phyloP scores from a whole-genome alignment of 1,140 invertebrate species.

The Colletes gigas region DNA sequence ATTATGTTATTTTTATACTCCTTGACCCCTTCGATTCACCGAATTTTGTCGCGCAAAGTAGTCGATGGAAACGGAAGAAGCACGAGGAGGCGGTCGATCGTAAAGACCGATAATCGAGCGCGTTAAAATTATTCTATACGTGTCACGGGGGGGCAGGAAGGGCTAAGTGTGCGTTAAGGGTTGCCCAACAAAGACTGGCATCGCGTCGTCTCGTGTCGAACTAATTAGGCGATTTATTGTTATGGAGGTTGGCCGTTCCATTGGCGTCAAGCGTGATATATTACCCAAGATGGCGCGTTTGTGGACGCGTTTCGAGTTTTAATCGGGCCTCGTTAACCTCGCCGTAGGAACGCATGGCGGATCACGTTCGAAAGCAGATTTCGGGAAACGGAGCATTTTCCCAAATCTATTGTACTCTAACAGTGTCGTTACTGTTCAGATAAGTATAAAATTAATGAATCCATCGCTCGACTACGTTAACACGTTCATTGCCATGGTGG shows the following conservation, averaged over 20 bases:
- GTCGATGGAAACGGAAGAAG: not conserved
- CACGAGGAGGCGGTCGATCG: not conserved
- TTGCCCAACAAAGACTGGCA: conserved; percentile 50
- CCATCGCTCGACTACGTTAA: too few relatives aligned
- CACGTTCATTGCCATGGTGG: too few relatives aligned
- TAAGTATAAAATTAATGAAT: not conserved
- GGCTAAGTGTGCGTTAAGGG: conserved; percentile 35
- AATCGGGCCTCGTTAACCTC: conserved; percentile 19
- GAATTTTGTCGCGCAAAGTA: too few relatives aligned
- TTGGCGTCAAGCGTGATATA: conserved; percentile 68
- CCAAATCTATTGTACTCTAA: too few relatives aligned
- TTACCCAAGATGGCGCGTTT: not conserved
- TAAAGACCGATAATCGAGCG: conserved; percentile 6
- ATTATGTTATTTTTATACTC: too few relatives aligned
- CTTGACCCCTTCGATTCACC: too few relatives aligned
- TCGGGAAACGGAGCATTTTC: too few relatives aligned
- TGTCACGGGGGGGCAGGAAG: conserved; percentile 12
- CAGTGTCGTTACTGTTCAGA: too few relatives aligned
- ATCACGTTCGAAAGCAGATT: not conserved
- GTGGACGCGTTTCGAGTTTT: not conserved
- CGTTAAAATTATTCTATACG: conserved; percentile 2
- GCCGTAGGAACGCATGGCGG: not conserved
- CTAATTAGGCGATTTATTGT: conserved; percentile 74
- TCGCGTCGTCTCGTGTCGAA: conserved; percentile 50
- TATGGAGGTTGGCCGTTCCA: conserved; percentile 52